These are phyloP conservation scores for Tuberolachnus salignus DNA, from an alignment of 2,888 invertebrate species.

Conservation along the genomic window DNA sequence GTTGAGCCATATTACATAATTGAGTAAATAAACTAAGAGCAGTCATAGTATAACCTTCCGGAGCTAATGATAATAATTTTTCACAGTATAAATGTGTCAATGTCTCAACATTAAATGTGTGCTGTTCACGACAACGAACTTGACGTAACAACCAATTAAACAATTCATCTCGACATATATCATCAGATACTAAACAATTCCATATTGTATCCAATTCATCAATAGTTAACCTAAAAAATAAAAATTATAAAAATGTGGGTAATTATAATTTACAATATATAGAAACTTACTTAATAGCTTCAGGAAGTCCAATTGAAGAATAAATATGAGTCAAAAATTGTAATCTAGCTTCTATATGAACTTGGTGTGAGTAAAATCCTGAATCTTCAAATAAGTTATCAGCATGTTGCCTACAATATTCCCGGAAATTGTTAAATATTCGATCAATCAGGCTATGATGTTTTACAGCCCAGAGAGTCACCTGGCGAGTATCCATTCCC, in stretches of 20 bases:
- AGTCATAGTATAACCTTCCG: slow-evolving; percentile 90
- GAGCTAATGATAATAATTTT: slow-evolving; percentile 85
- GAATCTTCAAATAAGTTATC: slow-evolving; percentile 47
- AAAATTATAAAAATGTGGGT: slow-evolving; percentile 6
- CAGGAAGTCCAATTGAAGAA: slow-evolving; percentile 87
- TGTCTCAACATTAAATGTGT: slow-evolving; percentile 86
- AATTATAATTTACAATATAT: slow-evolving; percentile 35
- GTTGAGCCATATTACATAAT: slow-evolving; percentile 82
- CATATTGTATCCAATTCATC: slow-evolving; percentile 91
- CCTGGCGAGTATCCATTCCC: slow-evolving; percentile 83
- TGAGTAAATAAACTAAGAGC: slow-evolving; percentile 90
- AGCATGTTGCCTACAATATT: slow-evolving; percentile 55
- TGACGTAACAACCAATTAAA: slow-evolving; percentile 93
- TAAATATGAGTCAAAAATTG: slow-evolving; percentile 92
- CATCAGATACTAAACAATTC: slow-evolving; percentile 86
- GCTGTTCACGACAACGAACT: slow-evolving; percentile 85
- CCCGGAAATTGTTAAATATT: slow-evolving; percentile 77
- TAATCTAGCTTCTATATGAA: slow-evolving; percentile 87
- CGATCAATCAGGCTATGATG: slow-evolving; percentile 92
- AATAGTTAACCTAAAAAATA: slow-evolving; percentile 70
- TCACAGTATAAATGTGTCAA: slow-evolving; percentile 84
- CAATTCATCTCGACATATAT: slow-evolving; percentile 87
- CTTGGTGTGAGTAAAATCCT: slow-evolving; percentile 73
- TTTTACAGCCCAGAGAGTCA: slow-evolving; percentile 90
- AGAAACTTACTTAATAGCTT: slow-evolving; percentile 74